These are phyloP conservation scores for Stegana nigrithorax DNA, from an alignment of 2,888 invertebrate genomes.

Conservation along the genomic window DNA sequence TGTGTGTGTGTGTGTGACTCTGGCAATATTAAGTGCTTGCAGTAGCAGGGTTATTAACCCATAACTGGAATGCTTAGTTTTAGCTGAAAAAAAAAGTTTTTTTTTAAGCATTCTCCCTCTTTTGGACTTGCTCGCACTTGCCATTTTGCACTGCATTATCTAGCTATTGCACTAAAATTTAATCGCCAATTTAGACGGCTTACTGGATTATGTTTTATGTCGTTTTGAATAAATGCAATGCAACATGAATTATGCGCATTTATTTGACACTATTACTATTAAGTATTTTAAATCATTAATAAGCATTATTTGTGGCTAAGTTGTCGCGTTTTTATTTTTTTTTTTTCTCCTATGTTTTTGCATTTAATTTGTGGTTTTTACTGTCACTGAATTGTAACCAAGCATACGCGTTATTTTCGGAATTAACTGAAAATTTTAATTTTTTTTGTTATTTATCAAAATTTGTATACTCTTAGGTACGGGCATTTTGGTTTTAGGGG, in stretches of 20 bases:
- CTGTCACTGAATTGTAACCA: no score
- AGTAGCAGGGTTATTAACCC: slow-evolving; percentile 49
- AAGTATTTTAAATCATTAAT: no score
- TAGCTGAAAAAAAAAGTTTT: no score
- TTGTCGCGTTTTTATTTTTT: not conserved
- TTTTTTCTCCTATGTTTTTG: no score
- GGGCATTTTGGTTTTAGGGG: no score
- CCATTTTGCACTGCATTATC: not conserved
- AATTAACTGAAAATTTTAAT: no score
- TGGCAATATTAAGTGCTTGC: slow-evolving; percentile 49
- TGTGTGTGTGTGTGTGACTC: slow-evolving; percentile 35
- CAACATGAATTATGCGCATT: not conserved
- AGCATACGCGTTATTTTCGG: no score
- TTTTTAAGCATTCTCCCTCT: not conserved
- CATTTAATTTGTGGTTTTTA: not conserved
- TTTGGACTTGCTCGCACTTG: not conserved
- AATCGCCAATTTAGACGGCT: slow-evolving; percentile 4
- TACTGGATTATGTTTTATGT: not conserved
- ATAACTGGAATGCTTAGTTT: slow-evolving; percentile 46
- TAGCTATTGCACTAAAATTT: not conserved
- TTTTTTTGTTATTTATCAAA: no score
- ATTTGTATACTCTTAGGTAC: no score
- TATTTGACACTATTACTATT: no score
- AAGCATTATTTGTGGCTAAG: no score
- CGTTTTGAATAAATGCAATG: not conserved